Evolutionary conservation across 1,140 invertebrate species (phyloP).

Genomic region (Papilio polytes): DNA sequence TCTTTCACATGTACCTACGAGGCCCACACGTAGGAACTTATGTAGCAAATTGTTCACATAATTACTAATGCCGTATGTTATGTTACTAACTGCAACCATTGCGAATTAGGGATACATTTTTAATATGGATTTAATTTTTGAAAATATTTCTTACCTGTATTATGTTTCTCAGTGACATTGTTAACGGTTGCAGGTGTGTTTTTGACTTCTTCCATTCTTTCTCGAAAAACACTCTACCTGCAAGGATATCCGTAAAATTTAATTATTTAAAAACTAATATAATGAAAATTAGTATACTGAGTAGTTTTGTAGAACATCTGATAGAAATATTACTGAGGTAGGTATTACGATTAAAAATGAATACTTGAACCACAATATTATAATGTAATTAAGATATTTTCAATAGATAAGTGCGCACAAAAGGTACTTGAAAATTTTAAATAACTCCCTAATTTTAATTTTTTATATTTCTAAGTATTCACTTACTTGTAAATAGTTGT

Average conservation of each 20-base stretch:
- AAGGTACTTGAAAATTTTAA: background rate
- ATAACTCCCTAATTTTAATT: background rate
- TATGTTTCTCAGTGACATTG: slow-evolving; percentile 73
- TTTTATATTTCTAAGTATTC: background rate
- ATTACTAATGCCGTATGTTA: no score
- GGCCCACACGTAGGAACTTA: no score
- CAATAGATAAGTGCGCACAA: slow-evolving; percentile 12
- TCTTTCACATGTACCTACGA: no score
- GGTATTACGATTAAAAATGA: no score
- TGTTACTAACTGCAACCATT: no score
- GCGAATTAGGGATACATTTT: no score
- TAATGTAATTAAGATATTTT: background rate
- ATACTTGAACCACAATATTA: background rate
- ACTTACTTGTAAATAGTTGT: slow-evolving; percentile 49
- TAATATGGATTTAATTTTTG: background rate
- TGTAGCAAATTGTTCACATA: no score
- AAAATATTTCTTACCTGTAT: slow-evolving; percentile 59
- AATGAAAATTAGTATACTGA: background rate
- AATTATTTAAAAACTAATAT: background rate
- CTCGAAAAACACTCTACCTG: slow-evolving; percentile 47
- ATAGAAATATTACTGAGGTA: background rate
- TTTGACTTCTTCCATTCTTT: slow-evolving; percentile 83
- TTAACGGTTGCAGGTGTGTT: slow-evolving; percentile 54
- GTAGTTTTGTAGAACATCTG: background rate
- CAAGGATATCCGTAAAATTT: slow-evolving; percentile 30